Conservation (phyloP, 1,140 invertebrate genomes). For the Dendrolimus punctatus region DNA sequence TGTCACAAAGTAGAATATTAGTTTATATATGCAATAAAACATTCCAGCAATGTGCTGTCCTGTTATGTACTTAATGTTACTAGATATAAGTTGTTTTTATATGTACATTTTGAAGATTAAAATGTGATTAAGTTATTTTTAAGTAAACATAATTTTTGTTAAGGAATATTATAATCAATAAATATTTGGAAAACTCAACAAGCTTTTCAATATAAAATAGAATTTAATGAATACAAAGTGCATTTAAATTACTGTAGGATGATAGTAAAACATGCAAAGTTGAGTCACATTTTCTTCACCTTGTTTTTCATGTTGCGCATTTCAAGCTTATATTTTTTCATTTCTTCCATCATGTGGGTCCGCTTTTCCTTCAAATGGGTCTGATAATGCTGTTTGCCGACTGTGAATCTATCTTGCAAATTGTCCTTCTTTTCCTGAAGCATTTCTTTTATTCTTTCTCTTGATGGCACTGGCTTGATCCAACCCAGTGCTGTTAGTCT, state of each 20-base stretch:
- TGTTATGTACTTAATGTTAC: constrained; percentile 57
- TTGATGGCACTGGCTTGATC: constrained; percentile 78
- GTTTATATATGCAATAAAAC: constrained; percentile 24
- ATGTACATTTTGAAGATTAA: constrained; percentile 53
- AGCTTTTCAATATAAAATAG: constrained; percentile 17
- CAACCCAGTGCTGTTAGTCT: constrained; percentile 78
- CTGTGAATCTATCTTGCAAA: constrained; percentile 67
- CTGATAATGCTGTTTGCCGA: constrained; percentile 64
- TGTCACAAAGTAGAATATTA: not conserved
- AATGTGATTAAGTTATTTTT: constrained; percentile 35
- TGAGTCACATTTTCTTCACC: constrained; percentile 55
- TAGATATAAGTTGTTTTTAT: constrained; percentile 39
- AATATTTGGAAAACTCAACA: constrained; percentile 31
- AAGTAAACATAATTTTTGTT: constrained; percentile 41
- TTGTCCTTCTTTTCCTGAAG: constrained; percentile 72
- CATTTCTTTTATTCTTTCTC: constrained; percentile 75
- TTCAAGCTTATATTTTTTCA: constrained; percentile 66
- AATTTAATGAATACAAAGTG: constrained; percentile 1
- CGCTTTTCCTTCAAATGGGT: constrained; percentile 51
- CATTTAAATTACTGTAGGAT: too few relatives aligned
- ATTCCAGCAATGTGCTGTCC: constrained; percentile 63
- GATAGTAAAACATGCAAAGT: constrained; percentile 6
- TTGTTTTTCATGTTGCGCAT: constrained; percentile 66
- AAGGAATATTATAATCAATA: constrained; percentile 48
- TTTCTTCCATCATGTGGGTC: constrained; percentile 67